These are phyloP conservation scores for Ptyas mucosa DNA, from an alignment of 2,113 vertebrate species.

Conservation along the genomic window DNA sequence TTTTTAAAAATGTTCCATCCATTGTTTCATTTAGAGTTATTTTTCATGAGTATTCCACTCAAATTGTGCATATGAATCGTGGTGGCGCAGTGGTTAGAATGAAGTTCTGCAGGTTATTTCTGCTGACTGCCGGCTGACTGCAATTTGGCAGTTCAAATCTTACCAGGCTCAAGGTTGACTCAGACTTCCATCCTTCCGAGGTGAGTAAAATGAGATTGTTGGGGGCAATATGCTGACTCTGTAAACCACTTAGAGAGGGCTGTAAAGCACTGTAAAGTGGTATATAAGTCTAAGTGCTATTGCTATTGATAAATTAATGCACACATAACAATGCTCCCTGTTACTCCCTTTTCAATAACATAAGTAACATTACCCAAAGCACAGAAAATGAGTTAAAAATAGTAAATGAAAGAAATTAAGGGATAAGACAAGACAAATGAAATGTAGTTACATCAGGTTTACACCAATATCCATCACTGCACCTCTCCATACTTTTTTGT, in stretches of 20 bases:
- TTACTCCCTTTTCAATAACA: not conserved
- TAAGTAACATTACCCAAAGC: not conserved
- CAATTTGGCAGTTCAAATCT: too few species aligned
- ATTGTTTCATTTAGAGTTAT: conserved; percentile 53
- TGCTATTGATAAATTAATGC: conserved; percentile 41
- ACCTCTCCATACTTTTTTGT: not conserved
- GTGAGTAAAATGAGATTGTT: too few species aligned
- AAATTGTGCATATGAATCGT: conserved; percentile 46
- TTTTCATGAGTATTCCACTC: conserved; percentile 50
- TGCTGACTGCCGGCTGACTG: too few species aligned
- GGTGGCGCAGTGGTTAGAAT: too few species aligned
- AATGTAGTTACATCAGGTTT: not conserved
- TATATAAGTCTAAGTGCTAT: too few species aligned
- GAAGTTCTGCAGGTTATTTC: too few species aligned
- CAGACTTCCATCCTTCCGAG: too few species aligned
- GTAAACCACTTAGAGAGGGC: too few species aligned
- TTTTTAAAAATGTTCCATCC: conserved; percentile 41
- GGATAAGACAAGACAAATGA: not conserved
- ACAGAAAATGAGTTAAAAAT: not conserved
- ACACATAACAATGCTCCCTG: not conserved
- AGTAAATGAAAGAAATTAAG: not conserved
- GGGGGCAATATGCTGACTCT: too few species aligned
- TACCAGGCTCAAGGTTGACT: too few species aligned
- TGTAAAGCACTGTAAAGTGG: too few species aligned
- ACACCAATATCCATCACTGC: not conserved